Percentiles rank a stretch among this genome's conserved stretches.
These are phyloP conservation scores for Tinea pellionella DNA, from an alignment of 2,888 invertebrate species.

Conservation along the genomic window DNA sequence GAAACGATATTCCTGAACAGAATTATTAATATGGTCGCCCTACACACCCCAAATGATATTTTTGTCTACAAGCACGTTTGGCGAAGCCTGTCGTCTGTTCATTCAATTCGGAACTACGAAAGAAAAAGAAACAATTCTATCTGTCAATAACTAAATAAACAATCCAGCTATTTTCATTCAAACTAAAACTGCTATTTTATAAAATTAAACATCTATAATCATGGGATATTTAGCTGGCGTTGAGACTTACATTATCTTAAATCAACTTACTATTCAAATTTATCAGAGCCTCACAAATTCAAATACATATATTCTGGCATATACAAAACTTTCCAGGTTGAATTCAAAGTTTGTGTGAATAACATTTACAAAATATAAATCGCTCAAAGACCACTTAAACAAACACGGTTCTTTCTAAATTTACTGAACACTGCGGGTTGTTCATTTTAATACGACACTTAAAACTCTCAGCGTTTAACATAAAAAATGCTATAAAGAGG, in stretches of 20 bases:
- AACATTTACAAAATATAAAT: slow-evolving; percentile 15
- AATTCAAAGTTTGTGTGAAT: not conserved
- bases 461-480: slow-evolving; percentile 48
- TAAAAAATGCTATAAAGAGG: slow-evolving; percentile 53
- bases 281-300: not conserved
- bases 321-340: not conserved
- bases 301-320: not conserved
- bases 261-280: no score
- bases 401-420: slow-evolving; percentile 23
- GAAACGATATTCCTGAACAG: not conserved
- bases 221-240: slow-evolving; percentile 31
- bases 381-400: slow-evolving; percentile 11
- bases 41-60: slow-evolving; percentile 37
- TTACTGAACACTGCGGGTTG: slow-evolving; percentile 37
- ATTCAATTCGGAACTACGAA: slow-evolving; percentile 36
- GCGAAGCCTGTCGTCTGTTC: slow-evolving; percentile 30
- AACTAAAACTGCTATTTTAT: no score
- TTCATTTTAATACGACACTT: slow-evolving; percentile 49
- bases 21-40: not conserved
- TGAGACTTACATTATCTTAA: not conserved
- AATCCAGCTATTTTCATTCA: no score
- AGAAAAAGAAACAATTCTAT: not conserved
- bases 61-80: slow-evolving; percentile 31
- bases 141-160: slow-evolving; percentile 11
- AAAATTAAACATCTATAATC: slow-evolving; percentile 32